A percentile compares a stretch with the other conserved stretches of the same genome.
Conservation (phyloP, 2,888 invertebrate genomes). For the Miltochrista miniata region DNA sequence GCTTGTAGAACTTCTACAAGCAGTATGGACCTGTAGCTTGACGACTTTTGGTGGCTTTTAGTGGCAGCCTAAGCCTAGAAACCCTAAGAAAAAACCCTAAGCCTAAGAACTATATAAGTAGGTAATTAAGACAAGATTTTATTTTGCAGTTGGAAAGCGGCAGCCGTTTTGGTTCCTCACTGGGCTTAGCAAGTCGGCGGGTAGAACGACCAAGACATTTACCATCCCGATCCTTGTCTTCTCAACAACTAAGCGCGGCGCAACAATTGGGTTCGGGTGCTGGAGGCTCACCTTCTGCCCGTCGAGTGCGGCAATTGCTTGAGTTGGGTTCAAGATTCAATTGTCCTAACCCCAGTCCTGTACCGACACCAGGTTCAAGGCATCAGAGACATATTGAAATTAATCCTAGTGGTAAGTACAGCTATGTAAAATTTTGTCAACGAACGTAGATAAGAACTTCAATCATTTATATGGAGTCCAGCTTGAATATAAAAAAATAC, state of each 20-base stretch:
- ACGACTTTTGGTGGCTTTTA: no score
- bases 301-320: slow-evolving; percentile 91
- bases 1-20: no score
- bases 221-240: slow-evolving; percentile 90
- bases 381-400: slow-evolving; percentile 93
- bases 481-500: no score
- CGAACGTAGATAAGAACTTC: no score
- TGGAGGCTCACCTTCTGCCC: slow-evolving; percentile 88
- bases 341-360: slow-evolving; percentile 88
- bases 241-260: slow-evolving; percentile 86
- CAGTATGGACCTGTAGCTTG: no score
- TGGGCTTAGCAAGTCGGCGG: slow-evolving; percentile 80
- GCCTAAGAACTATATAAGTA: no score
- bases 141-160: slow-evolving; percentile 78
- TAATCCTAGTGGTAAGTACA: slow-evolving; percentile 92
- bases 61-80: no score
- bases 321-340: slow-evolving; percentile 86
- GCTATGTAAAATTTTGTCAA: no score
- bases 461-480: no score
- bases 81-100: no score
- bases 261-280: slow-evolving; percentile 38
- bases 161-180: slow-evolving; percentile 85
- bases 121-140: neutral
- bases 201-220: slow-evolving; percentile 81
- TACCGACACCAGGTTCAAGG: slow-evolving; percentile 90